Conservation (phyloP, 2,113 vertebrate species). For the Bambusicola thoracicus region DNA sequence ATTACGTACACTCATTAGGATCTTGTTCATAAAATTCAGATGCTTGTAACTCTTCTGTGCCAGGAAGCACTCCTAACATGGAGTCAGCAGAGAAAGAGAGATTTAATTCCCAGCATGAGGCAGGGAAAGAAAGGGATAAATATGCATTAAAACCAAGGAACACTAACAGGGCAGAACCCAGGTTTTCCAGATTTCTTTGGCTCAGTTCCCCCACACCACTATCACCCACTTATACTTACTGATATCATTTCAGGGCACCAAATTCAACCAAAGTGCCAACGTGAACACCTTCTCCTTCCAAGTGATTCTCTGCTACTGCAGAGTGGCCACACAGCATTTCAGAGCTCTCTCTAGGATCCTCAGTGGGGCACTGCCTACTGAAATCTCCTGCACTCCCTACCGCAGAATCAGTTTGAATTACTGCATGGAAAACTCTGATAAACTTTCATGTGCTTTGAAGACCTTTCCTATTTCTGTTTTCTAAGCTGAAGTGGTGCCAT, state of each 20-base stretch:
- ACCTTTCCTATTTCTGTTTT: neutral
- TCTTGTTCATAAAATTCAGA: conserved; percentile 66
- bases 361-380: rapidly evolving
- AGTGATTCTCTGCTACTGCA: neutral
- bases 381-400: neutral
- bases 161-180: neutral
- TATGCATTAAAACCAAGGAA: neutral
- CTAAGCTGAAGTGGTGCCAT: neutral
- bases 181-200: neutral
- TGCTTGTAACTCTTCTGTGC: conserved; percentile 18
- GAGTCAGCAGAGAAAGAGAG: neutral
- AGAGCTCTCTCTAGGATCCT: neutral
- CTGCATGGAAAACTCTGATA: too few relatives aligned
- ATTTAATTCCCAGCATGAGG: conserved; percentile 5
- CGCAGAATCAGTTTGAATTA: neutral
- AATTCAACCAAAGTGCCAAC: neutral
- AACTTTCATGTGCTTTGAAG: neutral
- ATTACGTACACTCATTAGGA: conserved; percentile 59
- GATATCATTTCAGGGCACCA: neutral
- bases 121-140: neutral
- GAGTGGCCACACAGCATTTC: neutral
- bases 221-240: neutral
- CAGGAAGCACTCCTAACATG: conserved; percentile 46
- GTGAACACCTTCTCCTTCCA: neutral
- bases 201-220: neutral